A percentile compares a stretch with the other conserved stretches of the same genome.
Evolutionary conservation across 2,888 invertebrate species (phyloP).

Genomic region (Rhagonycha fulva): DNA sequence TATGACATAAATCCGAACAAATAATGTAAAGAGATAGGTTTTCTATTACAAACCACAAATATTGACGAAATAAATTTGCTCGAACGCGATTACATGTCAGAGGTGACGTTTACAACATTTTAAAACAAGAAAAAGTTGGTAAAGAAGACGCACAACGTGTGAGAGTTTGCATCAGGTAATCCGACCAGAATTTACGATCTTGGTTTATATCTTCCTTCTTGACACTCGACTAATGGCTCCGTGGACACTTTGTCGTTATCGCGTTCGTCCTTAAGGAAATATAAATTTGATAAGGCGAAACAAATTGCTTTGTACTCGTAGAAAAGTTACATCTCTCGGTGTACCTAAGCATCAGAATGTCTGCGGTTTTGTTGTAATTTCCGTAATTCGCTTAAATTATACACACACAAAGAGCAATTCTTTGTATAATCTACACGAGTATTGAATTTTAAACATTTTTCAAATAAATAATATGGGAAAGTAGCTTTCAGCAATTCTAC

Average conservation of each 20-base stretch:
- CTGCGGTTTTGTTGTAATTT: background rate
- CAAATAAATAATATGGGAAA: conserved; percentile 10
- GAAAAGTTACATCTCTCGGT: background rate
- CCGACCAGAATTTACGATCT: conserved; percentile 43
- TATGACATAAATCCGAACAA: background rate
- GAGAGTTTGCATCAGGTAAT: conserved; percentile 42
- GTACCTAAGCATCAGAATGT: background rate
- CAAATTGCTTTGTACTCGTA: background rate
- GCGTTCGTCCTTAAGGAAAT: conserved; percentile 17
- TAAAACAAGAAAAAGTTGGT: conserved; percentile 44
- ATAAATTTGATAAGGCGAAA: background rate
- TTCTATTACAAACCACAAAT: conserved; percentile 44
- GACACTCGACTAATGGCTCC: conserved; percentile 37
- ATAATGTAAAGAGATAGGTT: conserved; percentile 27
- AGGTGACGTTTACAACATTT: conserved; percentile 46
- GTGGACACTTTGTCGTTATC: conserved; percentile 34
- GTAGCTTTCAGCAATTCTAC: conserved; percentile 17
- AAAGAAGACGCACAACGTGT: conserved; percentile 37
- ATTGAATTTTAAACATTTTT: conserved; percentile 4
- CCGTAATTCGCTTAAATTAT: conserved; percentile 3
- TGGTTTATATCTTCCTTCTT: conserved; percentile 36
- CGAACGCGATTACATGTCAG: conserved; percentile 46
- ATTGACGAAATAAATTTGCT: conserved; percentile 46
- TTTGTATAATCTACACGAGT: conserved; percentile 1
- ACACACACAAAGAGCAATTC: conserved; percentile 1